Evolutionary conservation across 2,888 invertebrate species (phyloP).

Genomic region (Stenolophus ochropezus): DNA sequence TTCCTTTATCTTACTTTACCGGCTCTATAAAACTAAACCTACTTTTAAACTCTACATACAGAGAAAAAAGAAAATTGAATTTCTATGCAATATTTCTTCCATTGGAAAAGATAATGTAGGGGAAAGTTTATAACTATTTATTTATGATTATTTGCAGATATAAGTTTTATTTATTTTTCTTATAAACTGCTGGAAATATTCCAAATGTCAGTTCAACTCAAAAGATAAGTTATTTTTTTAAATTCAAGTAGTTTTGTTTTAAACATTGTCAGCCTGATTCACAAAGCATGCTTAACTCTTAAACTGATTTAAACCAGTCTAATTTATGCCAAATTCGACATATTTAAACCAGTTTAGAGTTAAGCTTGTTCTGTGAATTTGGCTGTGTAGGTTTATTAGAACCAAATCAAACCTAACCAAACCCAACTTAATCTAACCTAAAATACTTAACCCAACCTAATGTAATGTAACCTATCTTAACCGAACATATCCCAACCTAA

Average conservation of each 20-base stretch:
- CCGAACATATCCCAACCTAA: no score
- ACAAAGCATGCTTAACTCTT: no score
- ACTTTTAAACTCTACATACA: constrained; percentile 1
- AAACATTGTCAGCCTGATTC: background rate
- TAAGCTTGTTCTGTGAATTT: no score
- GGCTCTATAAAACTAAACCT: constrained; percentile 18
- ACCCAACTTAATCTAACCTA: no score
- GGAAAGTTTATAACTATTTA: constrained; percentile 18
- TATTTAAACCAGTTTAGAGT: no score
- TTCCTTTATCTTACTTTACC: background rate
- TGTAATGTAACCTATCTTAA: no score
- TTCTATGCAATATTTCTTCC: background rate
- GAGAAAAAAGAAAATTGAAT: background rate
- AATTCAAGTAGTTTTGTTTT: background rate
- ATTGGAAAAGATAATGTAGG: constrained; percentile 7
- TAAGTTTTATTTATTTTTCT: background rate
- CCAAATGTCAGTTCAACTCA: constrained; percentile 10
- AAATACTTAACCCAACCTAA: no score
- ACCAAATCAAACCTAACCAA: no score
- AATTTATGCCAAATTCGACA: no score
- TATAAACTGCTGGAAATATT: no score
- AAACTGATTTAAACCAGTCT: background rate
- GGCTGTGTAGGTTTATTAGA: no score
- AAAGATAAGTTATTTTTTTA: constrained; percentile 30
- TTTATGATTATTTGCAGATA: no score